A percentile compares a stretch with the other conserved stretches of the same genome.
Evolutionary conservation across 2,888 invertebrate species (phyloP).

Genomic region (Dendrolimus houi): DNA sequence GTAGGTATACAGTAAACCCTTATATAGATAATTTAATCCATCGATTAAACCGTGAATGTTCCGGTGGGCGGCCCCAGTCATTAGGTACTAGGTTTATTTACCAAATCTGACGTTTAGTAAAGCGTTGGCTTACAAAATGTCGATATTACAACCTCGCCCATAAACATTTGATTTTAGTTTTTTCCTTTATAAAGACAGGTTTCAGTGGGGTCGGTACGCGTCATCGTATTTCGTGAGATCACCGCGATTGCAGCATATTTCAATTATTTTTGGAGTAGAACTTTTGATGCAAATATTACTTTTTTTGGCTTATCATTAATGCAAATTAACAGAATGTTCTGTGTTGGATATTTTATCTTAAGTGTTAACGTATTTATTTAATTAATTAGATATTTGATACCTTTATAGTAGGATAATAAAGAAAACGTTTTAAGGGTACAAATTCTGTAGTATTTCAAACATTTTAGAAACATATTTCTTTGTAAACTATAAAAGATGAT

Average conservation of each 20-base stretch:
- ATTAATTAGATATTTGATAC: too few species aligned
- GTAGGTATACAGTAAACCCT: conserved; percentile 8
- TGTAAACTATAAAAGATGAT: too few species aligned
- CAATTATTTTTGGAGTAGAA: conserved; percentile 16
- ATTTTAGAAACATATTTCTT: too few species aligned
- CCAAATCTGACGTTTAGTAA: conserved; percentile 35
- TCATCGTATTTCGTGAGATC: conserved; percentile 14
- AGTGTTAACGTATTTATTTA: too few species aligned
- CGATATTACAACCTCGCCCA: conserved; percentile 17
- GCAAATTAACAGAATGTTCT: too few species aligned
- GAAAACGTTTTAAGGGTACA: too few species aligned
- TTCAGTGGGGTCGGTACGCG: conserved; percentile 13
- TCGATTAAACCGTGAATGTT: conserved; percentile 26
- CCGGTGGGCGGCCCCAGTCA: conserved; percentile 28
- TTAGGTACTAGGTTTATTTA: conserved; percentile 38
- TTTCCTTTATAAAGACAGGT: conserved; percentile 29
- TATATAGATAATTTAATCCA: conserved; percentile 29
- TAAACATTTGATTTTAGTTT: conserved; percentile 32
- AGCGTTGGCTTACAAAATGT: conserved; percentile 26
- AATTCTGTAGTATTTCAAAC: too few species aligned
- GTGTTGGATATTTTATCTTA: too few species aligned
- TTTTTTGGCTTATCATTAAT: too few species aligned
- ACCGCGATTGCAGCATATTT: conserved; percentile 18
- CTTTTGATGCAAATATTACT: too few species aligned
- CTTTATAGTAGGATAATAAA: too few species aligned